Percentiles rank a stretch among this genome's conserved stretches.
Evolutionary conservation across 2,113 vertebrate genomes (phyloP).

Genomic region (Gasterosteus nipponicus): DNA sequence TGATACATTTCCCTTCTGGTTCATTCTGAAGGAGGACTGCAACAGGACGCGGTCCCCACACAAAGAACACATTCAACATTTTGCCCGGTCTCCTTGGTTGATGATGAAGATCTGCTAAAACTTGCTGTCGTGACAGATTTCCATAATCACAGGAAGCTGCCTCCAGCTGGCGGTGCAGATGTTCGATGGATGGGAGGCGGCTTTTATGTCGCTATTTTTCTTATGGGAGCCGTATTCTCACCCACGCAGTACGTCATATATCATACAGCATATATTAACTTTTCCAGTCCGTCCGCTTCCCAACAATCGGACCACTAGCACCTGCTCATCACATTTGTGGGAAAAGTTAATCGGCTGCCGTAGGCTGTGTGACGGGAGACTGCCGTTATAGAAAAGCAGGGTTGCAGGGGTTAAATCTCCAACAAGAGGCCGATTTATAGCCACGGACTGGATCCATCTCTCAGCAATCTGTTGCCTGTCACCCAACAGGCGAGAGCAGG

Average conservation of each 20-base stretch:
- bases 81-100: constrained; percentile 17
- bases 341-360: constrained; percentile 69
- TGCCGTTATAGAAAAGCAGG: constrained; percentile 69
- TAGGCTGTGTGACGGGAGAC: constrained; percentile 63
- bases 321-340: constrained; percentile 73
- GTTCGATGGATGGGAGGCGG: constrained; percentile 34
- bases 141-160: constrained; percentile 58
- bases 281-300: constrained; percentile 54
- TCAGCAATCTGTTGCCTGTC: constrained; percentile 73
- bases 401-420: constrained; percentile 75
- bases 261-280: constrained; percentile 1
- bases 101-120: constrained; percentile 34
- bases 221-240: constrained; percentile 36
- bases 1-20: constrained; percentile 23
- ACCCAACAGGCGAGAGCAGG: constrained; percentile 41
- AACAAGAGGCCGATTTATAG: constrained; percentile 79
- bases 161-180: constrained; percentile 61
- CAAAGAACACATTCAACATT: constrained; percentile 43
- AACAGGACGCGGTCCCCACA: constrained; percentile 10
- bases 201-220: constrained; percentile 34
- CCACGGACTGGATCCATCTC: constrained; percentile 71
- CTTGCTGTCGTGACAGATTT: constrained; percentile 24
- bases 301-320: constrained; percentile 59
- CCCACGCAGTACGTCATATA: constrained; percentile 36
- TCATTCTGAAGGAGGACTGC: constrained; percentile 24